Evolutionary conservation across 1,140 invertebrate species (phyloP), one percentile per base, ranked within the genome.

Genomic region (Drosophila kanapiae): DNA sequence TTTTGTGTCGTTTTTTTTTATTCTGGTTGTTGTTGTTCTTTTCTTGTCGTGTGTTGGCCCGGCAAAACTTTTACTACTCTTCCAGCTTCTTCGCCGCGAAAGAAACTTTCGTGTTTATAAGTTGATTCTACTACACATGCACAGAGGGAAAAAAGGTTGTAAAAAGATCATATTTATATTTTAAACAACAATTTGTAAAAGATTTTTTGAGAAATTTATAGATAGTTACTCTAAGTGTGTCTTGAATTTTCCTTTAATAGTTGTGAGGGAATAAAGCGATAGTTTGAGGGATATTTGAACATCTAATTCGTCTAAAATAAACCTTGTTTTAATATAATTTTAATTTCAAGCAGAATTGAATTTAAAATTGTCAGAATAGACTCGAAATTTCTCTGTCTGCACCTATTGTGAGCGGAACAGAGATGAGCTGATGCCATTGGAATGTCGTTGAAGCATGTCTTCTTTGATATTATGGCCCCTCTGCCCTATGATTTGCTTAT

Each of bases 21-120:
- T 48, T 59, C 43, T 57, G 56, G 58, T 62, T 64, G 56, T 84
- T 77, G 71, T 79, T 64, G 56, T 84, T 77, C 64, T 79, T 57
- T 60, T 59, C 65, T 62, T 64, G 56, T 84, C 71, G 68, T 79
- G 47, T 49, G 69, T 86, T 71, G 45, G 60, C 27, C 51, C 48
- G 35, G 58, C 77, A 67, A 68, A 65, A 78, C 80, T 84, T 86
- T 85, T 78, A 76, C 80, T 74, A 62, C 60, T 69, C 57, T 77
- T 65, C 62, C 54, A 59, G 67, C 56, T 78, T 61, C 74, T 57
- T 57, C 11, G 53, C 18, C 54, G 57, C 23, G 42, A 49, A 27
- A 72, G 37, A 71, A 72, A 72, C 69, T 72, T 72, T 72, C 67
- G 53, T 59, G n/a, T 72, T 71, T 71, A 71, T 58, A 54, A 27